Evolutionary conservation across 2,113 vertebrate genomes (phyloP).

Genomic region (Callospermophilus lateralis): DNA sequence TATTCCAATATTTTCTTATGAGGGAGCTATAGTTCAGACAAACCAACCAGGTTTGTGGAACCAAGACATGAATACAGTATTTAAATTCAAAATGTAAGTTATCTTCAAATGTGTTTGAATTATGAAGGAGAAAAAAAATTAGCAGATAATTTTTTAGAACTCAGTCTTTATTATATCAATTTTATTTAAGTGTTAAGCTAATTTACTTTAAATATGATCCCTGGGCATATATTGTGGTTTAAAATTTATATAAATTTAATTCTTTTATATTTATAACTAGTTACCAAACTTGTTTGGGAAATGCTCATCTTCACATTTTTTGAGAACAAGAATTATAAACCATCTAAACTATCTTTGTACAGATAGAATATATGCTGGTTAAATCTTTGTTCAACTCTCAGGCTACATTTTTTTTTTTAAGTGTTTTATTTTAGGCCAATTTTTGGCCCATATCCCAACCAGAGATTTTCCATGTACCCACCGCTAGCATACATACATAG

Average conservation of each 20-base stretch:
- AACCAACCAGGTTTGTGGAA: neutral
- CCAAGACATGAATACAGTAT: neutral
- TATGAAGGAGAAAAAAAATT: constrained; percentile 8
- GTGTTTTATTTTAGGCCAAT: neutral
- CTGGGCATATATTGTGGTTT: neutral
- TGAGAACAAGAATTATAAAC: neutral
- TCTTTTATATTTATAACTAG: neutral
- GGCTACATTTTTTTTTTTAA: neutral
- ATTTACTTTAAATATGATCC: neutral
- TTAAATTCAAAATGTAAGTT: neutral
- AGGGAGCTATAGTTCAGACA: neutral
- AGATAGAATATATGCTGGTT: neutral
- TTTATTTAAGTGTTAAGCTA: constrained; percentile 23
- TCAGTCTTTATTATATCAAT: neutral
- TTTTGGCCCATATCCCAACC: neutral
- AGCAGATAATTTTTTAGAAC: neutral
- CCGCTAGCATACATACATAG: neutral
- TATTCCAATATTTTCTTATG: neutral
- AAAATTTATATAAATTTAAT: constrained; percentile 3
- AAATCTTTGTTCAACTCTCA: neutral
- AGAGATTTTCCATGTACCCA: neutral
- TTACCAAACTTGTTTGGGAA: neutral
- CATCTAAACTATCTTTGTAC: neutral
- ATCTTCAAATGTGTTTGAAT: neutral
- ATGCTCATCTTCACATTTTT: neutral